Percentiles rank a stretch among this genome's conserved stretches.
phyloP scores from a whole-genome alignment of 2,888 invertebrate genomes.

The Stegophylla sp. region DNA sequence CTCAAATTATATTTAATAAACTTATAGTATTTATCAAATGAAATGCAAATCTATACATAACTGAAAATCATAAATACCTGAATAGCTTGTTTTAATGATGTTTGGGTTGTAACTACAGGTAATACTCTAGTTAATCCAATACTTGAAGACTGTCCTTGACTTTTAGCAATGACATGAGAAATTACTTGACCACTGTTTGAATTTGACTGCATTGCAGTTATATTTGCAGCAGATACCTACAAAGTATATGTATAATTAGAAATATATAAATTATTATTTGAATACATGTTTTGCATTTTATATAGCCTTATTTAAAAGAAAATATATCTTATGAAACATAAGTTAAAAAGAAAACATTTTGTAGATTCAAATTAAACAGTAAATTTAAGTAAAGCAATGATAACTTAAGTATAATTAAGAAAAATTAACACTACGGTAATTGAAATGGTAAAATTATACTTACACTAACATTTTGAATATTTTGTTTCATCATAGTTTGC shows the following conservation, averaged over 20 bases:
- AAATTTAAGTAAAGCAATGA: too few species aligned
- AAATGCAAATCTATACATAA: neutral
- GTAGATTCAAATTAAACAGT: too few species aligned
- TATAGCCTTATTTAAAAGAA: too few species aligned
- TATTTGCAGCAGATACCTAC: conserved; percentile 52
- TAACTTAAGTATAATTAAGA: too few species aligned
- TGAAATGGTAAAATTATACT: conserved; percentile 61
- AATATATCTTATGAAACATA: too few species aligned
- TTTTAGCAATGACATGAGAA: conserved; percentile 70
- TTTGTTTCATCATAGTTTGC: conserved; percentile 70
- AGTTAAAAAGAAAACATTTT: too few species aligned
- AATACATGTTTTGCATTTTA: too few species aligned
- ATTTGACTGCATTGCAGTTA: conserved; percentile 57
- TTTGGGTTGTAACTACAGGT: conserved; percentile 69
- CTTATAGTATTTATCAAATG: neutral
- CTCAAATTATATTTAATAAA: too few species aligned
- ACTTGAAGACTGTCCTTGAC: conserved; percentile 61
- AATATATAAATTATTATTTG: too few species aligned
- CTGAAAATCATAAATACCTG: conserved; percentile 65
- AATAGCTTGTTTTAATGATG: conserved; percentile 70
- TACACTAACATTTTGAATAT: conserved; percentile 70
- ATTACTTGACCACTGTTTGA: conserved; percentile 65
- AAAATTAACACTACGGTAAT: too few species aligned
- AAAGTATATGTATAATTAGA: neutral
- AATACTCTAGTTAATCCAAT: conserved; percentile 71